phyloP scores from a whole-genome alignment of 1,140 invertebrate genomes.

The Heliconius hewitsoni region DNA sequence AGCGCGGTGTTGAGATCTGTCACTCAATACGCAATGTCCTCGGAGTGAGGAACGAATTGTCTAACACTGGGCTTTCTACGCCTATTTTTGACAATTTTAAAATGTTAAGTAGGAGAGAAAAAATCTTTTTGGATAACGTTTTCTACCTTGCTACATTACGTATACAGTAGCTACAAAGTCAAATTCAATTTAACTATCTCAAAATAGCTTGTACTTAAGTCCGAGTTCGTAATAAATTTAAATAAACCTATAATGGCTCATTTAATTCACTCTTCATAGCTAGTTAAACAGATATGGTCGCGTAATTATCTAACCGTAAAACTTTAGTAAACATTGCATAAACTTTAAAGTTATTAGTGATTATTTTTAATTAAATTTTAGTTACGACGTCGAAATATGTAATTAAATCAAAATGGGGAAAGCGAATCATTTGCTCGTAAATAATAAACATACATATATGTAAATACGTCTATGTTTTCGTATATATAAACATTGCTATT shows the following conservation, averaged over 20 bases:
- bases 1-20: no score
- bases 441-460: not conserved
- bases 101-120: no score
- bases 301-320: constrained; percentile 4
- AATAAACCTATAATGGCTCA: not conserved
- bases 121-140: no score
- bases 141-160: no score
- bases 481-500: not conserved
- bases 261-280: not conserved
- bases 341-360: not conserved
- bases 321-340: not conserved
- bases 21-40: no score
- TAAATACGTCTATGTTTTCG: not conserved
- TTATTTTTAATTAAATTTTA: constrained; percentile 4
- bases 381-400: not conserved
- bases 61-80: no score
- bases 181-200: not conserved
- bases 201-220: not conserved
- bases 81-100: no score
- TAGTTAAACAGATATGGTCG: constrained; percentile 7
- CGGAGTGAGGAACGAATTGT: no score
- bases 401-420: not conserved
- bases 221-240: not conserved
- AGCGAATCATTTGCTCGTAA: not conserved
- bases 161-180: not conserved